A percentile compares a stretch with the other conserved stretches of the same genome.
Conservation (phyloP, 2,888 invertebrate genomes). For the Lutraria lutraria region DNA sequence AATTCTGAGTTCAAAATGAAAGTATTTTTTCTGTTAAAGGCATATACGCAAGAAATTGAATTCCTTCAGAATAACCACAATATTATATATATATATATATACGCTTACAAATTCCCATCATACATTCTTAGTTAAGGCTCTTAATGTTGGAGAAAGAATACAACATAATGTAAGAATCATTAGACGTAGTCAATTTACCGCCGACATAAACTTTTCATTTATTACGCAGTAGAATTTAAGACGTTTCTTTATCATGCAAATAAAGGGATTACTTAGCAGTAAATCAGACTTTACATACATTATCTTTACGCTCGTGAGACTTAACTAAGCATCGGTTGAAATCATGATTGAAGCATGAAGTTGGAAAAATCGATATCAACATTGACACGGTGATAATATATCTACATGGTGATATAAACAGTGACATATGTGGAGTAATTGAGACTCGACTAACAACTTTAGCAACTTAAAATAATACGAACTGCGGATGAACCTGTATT, state of each 20-base stretch:
- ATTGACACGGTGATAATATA: no score
- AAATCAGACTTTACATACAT: constrained; percentile 5
- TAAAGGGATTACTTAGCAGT: constrained; percentile 7
- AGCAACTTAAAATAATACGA: no score
- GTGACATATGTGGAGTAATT: no score
- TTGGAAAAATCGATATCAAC: background rate
- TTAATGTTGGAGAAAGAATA: background rate
- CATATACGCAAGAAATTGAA: no score
- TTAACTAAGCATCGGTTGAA: background rate
- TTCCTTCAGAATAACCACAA: no score
- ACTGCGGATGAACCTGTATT: no score
- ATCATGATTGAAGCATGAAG: background rate
- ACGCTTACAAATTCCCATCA: background rate
- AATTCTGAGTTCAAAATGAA: no score
- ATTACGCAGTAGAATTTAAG: background rate
- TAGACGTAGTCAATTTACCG: background rate
- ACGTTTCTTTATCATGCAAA: constrained; percentile 21
- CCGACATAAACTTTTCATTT: background rate
- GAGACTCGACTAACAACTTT: no score
- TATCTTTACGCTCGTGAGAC: background rate
- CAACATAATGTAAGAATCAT: background rate
- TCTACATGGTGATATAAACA: no score
- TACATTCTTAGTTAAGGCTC: background rate
- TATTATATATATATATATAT: no score
- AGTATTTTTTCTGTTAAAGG: no score